Base-by-base conservation (phyloP, 2,888 invertebrate species). In the Halocaridina rubra region DNA sequence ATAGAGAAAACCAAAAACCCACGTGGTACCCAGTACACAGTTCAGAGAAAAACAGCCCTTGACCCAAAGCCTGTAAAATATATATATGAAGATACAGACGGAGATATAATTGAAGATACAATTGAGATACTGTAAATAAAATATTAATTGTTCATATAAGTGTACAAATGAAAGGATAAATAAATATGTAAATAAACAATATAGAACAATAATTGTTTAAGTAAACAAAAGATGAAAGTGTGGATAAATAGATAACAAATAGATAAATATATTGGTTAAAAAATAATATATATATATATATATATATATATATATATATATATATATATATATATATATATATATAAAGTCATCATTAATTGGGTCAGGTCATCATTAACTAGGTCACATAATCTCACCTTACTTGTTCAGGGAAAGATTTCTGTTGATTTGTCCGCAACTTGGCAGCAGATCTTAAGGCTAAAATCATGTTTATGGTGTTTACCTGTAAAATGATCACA, bases 1-100 rank as follows among this genome's bases (percentile, higher is more conserved):
- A 89, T 91, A 92, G 72, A 92, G 89, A 33, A 92, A 89, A 0
- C 92, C 92, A 81, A 92, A 90, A 5, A 90, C 87, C 92, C 92
- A 92, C 3, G 92, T 92, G 59, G 92, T 89, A 1, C 92, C 92
- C 13, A 92, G 90, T 33, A 92, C 89, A 19, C 91, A 91, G 16
- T 91, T 91, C 87, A 92, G 89, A 1, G 92, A 91, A 71, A 91
- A 89, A 10, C 91, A 90, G 0, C 92, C 91, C 82, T 91, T 91
- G 74, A 91, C 86, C 91, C 91, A 91, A 3, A 90, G 90, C 22
- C 80, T 80, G 59, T 0, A 69, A 46, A 16, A 77, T 67, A 53
- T 57, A 77, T 61, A 72, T 74, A 74, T 74, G 33, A 32, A 74
- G 27, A 74, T 74, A 74, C 33, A 74, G 27, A 74, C 33, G 33